phyloP scores from a whole-genome alignment of 2,113 vertebrate genomes.

The Odontophorus gujanensis region DNA sequence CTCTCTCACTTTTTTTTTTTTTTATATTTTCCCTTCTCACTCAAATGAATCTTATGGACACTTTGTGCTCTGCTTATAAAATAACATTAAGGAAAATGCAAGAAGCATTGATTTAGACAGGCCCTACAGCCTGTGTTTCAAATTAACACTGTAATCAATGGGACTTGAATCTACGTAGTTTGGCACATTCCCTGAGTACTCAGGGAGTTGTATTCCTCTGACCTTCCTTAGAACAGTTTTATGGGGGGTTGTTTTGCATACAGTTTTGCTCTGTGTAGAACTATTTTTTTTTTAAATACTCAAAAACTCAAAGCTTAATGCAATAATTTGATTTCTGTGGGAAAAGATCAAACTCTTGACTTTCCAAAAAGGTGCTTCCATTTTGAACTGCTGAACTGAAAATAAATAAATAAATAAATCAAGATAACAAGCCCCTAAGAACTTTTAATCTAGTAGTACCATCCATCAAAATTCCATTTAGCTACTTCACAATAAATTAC shows the following conservation, averaged over 20 bases:
- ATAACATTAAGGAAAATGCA: neutral
- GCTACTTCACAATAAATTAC: slow-evolving; percentile 37
- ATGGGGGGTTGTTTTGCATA: neutral
- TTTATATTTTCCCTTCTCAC: neutral
- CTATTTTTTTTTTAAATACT: neutral
- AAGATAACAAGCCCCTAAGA: neutral
- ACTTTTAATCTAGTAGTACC: slow-evolving; percentile 29
- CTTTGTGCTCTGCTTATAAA: slow-evolving; percentile 33
- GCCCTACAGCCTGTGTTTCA: neutral
- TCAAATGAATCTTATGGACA: neutral
- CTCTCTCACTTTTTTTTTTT: neutral
- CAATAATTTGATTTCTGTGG: neutral
- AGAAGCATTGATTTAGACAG: neutral
- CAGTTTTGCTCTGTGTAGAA: neutral
- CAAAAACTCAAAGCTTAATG: neutral
- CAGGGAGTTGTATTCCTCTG: neutral
- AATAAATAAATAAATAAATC: neutral
- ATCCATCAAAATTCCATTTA: slow-evolving; percentile 46
- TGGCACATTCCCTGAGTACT: neutral
- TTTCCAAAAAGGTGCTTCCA: neutral
- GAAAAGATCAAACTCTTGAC: neutral
- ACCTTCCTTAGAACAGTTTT: neutral
- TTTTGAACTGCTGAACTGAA: slow-evolving; percentile 30
- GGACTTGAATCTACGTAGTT: neutral
- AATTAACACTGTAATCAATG: neutral